These are phyloP conservation scores for Drosophila dunni DNA, from an alignment of 1,140 invertebrate species.

Conservation along the genomic window DNA sequence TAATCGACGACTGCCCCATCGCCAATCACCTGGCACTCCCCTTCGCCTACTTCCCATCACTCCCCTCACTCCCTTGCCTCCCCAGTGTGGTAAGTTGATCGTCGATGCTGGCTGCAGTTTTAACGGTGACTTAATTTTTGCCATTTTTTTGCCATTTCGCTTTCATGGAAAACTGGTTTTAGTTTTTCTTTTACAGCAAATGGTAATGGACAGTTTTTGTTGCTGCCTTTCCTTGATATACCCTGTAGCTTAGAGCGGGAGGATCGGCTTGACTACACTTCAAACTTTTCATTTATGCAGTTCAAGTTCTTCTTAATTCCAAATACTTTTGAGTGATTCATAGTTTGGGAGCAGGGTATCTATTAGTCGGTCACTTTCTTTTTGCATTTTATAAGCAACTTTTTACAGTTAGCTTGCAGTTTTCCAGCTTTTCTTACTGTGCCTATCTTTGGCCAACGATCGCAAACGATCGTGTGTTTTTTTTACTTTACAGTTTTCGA, in stretches of 20 bases:
- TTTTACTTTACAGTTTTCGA: neutral
- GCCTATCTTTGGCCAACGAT: constrained; percentile 40
- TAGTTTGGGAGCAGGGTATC: constrained; percentile 1
- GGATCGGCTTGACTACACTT: neutral
- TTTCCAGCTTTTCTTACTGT: neutral
- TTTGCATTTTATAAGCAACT: constrained; percentile 4
- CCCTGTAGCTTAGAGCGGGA: neutral
- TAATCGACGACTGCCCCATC: constrained; percentile 56
- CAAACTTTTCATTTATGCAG: too few relatives aligned
- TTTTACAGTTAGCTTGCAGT: constrained; percentile 21
- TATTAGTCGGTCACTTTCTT: neutral
- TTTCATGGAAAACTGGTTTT: constrained; percentile 70
- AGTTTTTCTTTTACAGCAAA: constrained; percentile 59
- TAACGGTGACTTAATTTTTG: constrained; percentile 70
- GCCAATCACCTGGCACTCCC: neutral
- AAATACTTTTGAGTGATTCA: neutral
- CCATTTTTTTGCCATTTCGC: constrained; percentile 39
- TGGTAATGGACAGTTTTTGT: constrained; percentile 40
- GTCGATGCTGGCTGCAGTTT: constrained; percentile 45
- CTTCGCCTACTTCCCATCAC: neutral
- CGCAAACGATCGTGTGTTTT: constrained; percentile 12
- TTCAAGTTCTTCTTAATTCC: neutral
- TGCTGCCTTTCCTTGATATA: constrained; percentile 24
- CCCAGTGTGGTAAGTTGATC: constrained; percentile 50
- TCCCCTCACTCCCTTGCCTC: neutral